Evolutionary conservation across 2,888 invertebrate genomes (phyloP), one percentile per base, ranked within the genome.

Genomic region (Lepidonotus clava): DNA sequence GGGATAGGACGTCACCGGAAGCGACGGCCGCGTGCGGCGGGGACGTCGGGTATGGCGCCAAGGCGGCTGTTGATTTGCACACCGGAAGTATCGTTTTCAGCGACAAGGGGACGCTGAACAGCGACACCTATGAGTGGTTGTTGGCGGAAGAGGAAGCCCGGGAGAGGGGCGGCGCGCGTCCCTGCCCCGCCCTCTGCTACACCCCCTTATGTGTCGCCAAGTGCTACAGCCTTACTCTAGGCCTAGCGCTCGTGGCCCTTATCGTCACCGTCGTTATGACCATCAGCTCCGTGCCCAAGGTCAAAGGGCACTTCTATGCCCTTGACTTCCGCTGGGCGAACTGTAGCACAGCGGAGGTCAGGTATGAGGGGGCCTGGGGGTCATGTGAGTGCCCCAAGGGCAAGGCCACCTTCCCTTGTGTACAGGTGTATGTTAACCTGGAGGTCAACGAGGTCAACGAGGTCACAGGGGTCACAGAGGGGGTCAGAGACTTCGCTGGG

Each of bases 121-220:
- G 80, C 46, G 80, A 80, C 80, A 80, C 80, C 80, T 80, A 80
- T 28, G 46, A 80, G 28, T 80, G 80, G 80, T 46, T 80, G 41
- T 46, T 80, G 51, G 80, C 80, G 0, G 80, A 80, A 24, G 80
- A 80, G 28, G 51, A 51, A 28, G 34, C 21, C 11, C n/a, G n/a
- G n/a, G n/a, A n/a, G n/a, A 11, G 36, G 21, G 21, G 14, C 28
- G n/a, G 28, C 5, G 32, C 11, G 24, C 41, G 46, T 5, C 80
- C 80, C 8, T 80, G 80, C 80, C 80, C 80, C 1, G 41, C 28
- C 2, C 28, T n/a, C 80, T 80, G 80, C 51, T 80, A 80, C 80
- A 80, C 80, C 11, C 11, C 24, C 0, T 46, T 80, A 0, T 80
- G 80, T 46, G 80, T 80, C 1, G 46, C 80, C 24, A 80, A 80